Percentiles rank a stretch among this genome's conserved stretches.
These are phyloP conservation scores for Eutrigla gurnardus DNA, from an alignment of 2,797 vertebrate species.

Conservation along the genomic window DNA sequence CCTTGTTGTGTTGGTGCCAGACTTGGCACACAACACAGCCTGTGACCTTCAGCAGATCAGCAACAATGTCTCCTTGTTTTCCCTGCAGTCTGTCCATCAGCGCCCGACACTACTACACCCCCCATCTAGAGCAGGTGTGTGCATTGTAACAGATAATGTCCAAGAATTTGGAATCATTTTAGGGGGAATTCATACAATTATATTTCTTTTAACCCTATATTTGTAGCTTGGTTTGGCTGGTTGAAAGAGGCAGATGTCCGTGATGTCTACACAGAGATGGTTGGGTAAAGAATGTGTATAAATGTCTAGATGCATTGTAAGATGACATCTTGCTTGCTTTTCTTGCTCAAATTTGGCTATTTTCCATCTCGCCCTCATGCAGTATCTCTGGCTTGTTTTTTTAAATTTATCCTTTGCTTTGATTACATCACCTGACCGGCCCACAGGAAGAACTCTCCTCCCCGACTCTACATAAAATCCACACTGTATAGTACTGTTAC, in stretches of 20 bases:
- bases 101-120: conserved; percentile 64
- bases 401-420: conserved; percentile 46
- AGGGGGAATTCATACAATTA: conserved; percentile 21
- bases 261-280: conserved; percentile 2
- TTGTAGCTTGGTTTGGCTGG: conserved; percentile 13
- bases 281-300: conserved; percentile 4
- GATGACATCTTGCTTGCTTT: conserved; percentile 27
- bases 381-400: conserved; percentile 49
- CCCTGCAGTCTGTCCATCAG: conserved; percentile 81
- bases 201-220: conserved; percentile 14
- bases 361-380: conserved; percentile 29
- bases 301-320: conserved; percentile 2
- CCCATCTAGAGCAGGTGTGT: conserved; percentile 79
- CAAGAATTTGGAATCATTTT: conserved; percentile 67
- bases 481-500: not conserved
- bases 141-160: conserved; percentile 67
- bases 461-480: conserved; percentile 26
- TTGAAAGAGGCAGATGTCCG: conserved; percentile 16
- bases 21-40: conserved; percentile 78
- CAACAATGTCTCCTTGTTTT: conserved; percentile 89
- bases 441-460: conserved; percentile 37
- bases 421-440: conserved; percentile 54
- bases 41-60: conserved; percentile 85
- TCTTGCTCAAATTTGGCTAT: conserved; percentile 12
- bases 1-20: conserved; percentile 79